phyloP scores from a whole-genome alignment of 2,888 invertebrate genomes.

The Odontothrips loti region DNA sequence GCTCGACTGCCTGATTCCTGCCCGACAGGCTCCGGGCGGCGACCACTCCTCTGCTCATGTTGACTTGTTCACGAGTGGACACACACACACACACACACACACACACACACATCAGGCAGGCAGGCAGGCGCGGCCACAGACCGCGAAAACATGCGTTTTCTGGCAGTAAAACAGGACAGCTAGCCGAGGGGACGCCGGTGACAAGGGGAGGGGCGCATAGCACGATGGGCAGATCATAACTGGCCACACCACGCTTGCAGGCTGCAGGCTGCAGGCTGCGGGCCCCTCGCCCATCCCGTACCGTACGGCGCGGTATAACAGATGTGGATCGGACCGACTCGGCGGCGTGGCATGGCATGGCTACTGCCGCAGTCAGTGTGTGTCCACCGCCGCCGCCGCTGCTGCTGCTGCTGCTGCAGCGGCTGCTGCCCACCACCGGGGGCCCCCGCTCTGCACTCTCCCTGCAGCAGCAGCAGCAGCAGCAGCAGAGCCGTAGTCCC shows the following conservation, averaged over 20 bases:
- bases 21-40: no score
- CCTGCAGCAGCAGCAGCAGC: neutral
- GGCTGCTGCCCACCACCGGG: neutral
- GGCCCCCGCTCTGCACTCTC: no score
- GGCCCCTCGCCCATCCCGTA: neutral
- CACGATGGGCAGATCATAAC: constrained; percentile 4
- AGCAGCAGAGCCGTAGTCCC: neutral
- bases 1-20: no score
- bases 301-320: neutral
- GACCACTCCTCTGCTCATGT: no score
- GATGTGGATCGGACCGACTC: neutral
- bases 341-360: neutral
- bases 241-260: neutral
- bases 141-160: constrained; percentile 10
- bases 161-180: neutral
- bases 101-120: no score
- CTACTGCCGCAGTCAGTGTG: no score
- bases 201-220: neutral
- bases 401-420: neutral
- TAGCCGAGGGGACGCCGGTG: neutral
- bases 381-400: neutral
- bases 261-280: no score
- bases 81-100: no score
- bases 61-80: no score
- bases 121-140: no score